Evolutionary conservation across 1,140 invertebrate species (phyloP), one percentile per base, ranked within the genome.

Genomic region (Conopomorpha cramerella): DNA sequence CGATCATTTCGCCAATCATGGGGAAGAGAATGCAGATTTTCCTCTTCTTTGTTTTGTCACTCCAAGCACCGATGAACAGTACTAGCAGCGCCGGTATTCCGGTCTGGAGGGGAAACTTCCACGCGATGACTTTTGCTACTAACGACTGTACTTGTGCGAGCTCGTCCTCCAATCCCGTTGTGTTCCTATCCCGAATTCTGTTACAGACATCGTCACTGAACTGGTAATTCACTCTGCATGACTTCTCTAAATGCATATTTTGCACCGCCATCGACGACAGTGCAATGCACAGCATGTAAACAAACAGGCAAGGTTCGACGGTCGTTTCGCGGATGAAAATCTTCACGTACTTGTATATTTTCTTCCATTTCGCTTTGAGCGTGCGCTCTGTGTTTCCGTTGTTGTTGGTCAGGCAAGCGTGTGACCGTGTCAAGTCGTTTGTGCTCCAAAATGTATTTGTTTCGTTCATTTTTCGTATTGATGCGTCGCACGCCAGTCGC

Each of bases 21-120:
- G 85, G 84, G 15, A 85, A 40, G 6, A 86, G 45, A 49, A 86
- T 79, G 36, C 81, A 84, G 13, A 86, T 78, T 64, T 88, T 89
- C 25, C 84, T 50, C 39, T 82, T 81, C 36, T 85, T 84, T 30
- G 84, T 81, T 23, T 80, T 74, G 54, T 86, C 84, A 41, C 84
- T 84, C 80, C 82, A 83, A 1, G 83, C 81, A 39, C 87, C 84
- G 45, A 87, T 62, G 63, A 87, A 81, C 28, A 86, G 55, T 8
- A 84, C 72, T 40, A 86, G 70, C 16, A 85, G 76, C 2, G 84
- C 55, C 0, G 84, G 83, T 34, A 86, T 79, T 3, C 81, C 72
- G 0, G 81, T 79, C 39, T 80, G 79, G 16, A 70, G 38, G 10
- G 65, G 62, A 37, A 72, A 74, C 49, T 70, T 78, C 71, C 67